These are phyloP conservation scores for Lasioglossum villosulum DNA, from an alignment of 2,888 invertebrate species.

Conservation along the genomic window DNA sequence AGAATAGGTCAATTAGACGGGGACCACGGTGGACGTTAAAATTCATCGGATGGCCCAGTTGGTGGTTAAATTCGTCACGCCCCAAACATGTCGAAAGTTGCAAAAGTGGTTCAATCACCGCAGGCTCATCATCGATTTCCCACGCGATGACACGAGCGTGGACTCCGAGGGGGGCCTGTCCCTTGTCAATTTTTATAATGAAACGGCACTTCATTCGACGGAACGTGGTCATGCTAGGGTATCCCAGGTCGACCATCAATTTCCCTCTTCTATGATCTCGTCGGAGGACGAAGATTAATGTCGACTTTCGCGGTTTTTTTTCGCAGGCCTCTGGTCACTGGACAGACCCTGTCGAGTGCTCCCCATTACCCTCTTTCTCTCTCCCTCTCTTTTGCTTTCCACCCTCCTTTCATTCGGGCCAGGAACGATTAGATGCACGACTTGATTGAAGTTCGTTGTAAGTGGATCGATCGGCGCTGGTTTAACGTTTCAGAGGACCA, in stretches of 20 bases:
- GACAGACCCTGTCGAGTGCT: conserved; percentile 29
- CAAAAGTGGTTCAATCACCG: not conserved
- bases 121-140: conserved; percentile 71
- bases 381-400: conserved; percentile 25
- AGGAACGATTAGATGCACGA: conserved; percentile 31
- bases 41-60: not conserved
- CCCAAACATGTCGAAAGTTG: not conserved
- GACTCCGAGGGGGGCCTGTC: conserved; percentile 28
- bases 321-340: conserved; percentile 20
- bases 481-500: conserved; percentile 23
- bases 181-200: conserved; percentile 75
- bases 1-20: not conserved
- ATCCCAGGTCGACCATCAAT: conserved; percentile 69
- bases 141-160: conserved; percentile 32
- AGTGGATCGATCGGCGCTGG: conserved; percentile 56
- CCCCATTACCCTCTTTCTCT: conserved; percentile 46
- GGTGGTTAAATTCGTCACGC: not conserved
- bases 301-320: conserved; percentile 65
- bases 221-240: conserved; percentile 48
- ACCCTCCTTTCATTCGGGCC: conserved; percentile 19
- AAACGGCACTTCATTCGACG: conserved; percentile 54
- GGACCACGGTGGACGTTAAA: not conserved
- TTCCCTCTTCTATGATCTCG: conserved; percentile 67
- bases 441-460: conserved; percentile 60
- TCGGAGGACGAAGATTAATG: conserved; percentile 68